Evolutionary conservation across 1,140 invertebrate species (phyloP).

Genomic region (roundworm (Caenorhabditis elegans)): DNA sequence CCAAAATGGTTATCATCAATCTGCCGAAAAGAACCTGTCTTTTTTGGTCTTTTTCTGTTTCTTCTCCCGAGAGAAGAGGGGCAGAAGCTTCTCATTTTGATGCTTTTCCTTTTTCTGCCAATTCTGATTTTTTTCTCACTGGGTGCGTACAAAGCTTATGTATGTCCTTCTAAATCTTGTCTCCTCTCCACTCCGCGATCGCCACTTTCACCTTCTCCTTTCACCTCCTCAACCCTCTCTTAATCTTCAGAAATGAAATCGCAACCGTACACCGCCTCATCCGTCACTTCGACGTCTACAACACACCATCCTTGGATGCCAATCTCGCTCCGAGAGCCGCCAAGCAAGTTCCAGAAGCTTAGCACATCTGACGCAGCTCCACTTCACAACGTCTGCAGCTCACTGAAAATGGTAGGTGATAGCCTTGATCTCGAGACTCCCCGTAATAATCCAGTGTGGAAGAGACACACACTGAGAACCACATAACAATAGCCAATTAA

Average conservation of each 20-base stretch:
- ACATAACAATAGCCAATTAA: slow-evolving; percentile 24
- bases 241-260: slow-evolving; percentile 30
- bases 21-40: background rate
- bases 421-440: too few relatives aligned
- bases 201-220: slow-evolving; percentile 5
- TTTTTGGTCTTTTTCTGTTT: background rate
- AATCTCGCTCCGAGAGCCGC: background rate
- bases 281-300: background rate
- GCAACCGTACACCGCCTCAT: background rate
- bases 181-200: background rate
- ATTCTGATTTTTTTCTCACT: background rate
- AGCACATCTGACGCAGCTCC: background rate
- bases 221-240: background rate
- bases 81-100: background rate
- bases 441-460: background rate
- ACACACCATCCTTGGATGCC: background rate
- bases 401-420: slow-evolving; percentile 1
- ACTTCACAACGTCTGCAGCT: background rate
- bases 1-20: background rate
- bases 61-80: background rate
- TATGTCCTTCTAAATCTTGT: slow-evolving; percentile 14
- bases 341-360: background rate
- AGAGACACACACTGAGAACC: background rate
- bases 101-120: background rate
- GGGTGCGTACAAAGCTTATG: background rate